These are phyloP conservation scores for Heliconius himera DNA, from an alignment of 1,140 invertebrate species.

Conservation along the genomic window DNA sequence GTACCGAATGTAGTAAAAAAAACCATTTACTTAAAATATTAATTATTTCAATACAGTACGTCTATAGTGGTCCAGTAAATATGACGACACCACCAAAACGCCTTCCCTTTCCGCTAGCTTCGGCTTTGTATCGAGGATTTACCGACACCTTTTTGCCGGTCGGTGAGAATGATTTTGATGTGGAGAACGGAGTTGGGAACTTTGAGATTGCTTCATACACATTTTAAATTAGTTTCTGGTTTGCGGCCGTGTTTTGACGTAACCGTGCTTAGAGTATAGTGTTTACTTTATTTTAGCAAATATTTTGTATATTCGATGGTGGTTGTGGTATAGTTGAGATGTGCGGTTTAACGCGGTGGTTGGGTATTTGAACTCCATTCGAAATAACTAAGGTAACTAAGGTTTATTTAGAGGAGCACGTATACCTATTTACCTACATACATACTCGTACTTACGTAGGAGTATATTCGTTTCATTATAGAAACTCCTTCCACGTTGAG, in stretches of 20 bases:
- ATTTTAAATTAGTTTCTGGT: constrained; percentile 14
- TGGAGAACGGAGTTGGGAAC: constrained; percentile 21
- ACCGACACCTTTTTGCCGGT: constrained; percentile 45
- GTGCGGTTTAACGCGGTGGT: not conserved
- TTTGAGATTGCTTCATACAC: constrained; percentile 12
- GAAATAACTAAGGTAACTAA: no score
- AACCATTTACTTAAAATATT: not conserved
- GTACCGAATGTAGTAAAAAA: no score
- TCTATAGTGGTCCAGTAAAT: constrained; percentile 26
- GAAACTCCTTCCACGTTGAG: no score
- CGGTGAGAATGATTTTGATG: constrained; percentile 52
- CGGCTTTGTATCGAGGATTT: constrained; percentile 56
- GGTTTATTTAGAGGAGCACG: no score
- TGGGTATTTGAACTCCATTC: not conserved
- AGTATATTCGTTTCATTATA: no score
- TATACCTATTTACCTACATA: no score
- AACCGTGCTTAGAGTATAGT: not conserved
- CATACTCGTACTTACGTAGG: no score
- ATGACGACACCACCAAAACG: constrained; percentile 40
- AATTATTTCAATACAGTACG: not conserved
- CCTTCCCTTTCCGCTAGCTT: constrained; percentile 57
- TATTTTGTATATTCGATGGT: not conserved
- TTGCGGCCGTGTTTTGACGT: not conserved
- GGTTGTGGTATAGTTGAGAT: not conserved
- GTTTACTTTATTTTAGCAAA: constrained; percentile 7